Conservation (phyloP, 2,113 vertebrate species). For the Tonatia bakeri region DNA sequence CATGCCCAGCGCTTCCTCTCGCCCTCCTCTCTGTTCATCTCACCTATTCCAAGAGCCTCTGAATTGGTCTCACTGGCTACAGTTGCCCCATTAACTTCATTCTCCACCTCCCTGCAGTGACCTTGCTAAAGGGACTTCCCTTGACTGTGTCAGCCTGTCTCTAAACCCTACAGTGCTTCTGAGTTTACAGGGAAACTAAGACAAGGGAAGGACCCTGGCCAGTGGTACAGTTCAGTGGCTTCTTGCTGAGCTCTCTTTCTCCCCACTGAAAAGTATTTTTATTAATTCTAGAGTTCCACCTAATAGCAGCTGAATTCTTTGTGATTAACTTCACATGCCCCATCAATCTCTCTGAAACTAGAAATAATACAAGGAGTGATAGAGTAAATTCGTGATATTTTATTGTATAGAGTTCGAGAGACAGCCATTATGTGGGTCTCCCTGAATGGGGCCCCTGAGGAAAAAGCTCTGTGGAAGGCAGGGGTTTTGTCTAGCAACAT, state of each 20-base stretch:
- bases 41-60: not conserved
- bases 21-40: not conserved
- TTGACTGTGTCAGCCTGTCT: not conserved
- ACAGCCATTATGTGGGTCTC: not conserved
- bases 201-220: not conserved
- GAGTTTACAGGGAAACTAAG: not conserved
- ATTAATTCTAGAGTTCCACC: not conserved
- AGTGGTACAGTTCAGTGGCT: not conserved
- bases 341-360: not conserved
- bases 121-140: not conserved
- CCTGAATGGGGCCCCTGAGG: not conserved
- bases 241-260: not conserved
- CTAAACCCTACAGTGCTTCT: not conserved
- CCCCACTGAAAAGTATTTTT: not conserved
- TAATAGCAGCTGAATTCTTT: not conserved
- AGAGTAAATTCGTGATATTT: not conserved
- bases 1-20: not conserved
- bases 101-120: not conserved
- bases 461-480: not conserved
- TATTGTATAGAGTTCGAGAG: not conserved
- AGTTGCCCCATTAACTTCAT: not conserved
- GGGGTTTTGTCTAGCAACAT: not conserved
- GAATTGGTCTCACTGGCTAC: not conserved
- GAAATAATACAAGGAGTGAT: not conserved
- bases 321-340: not conserved